Base-by-base conservation (phyloP, 2,888 invertebrate species). In the Hipparchia semele region DNA sequence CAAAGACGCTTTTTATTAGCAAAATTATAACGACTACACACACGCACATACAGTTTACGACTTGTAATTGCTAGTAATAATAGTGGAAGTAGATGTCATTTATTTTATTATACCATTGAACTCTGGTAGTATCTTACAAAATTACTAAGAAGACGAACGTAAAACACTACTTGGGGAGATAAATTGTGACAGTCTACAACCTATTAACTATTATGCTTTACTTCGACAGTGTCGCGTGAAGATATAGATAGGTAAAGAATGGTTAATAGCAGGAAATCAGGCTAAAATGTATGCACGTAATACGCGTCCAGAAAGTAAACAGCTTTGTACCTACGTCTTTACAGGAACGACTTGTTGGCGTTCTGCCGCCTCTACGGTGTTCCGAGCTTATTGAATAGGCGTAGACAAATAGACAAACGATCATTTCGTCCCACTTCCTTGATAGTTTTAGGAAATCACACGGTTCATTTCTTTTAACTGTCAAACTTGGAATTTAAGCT, bases 371-470 rank as follows among this genome's bases (percentile, higher is more conserved):
- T 75, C 71, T 70, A 78, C 70, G 71, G 77, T 79, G 74, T 76
- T 79, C 73, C 70, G 73, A 72, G 54, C 71, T 23, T 79, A 79
- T 81, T 76, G 77, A 80, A 79, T 70, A 68, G 65, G 70, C 70
- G 65, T 79, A 82, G 78, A 82, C 82, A 82, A 81, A 78, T 82
- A 80, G 78, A 76, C 80, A 81, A 83, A 79, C 80, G 81, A 79
- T 80, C 79, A 75, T 80, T 79, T 76, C 70, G 71, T 71, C 73
- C 73, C 71, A 77, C 79, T 78, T 80, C 78, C 82, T 80, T 77
- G 76, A 78, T 75, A 81, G 80, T 83, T 84, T 80, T 81, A 78
- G 76, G 83, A 85, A 39, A 83, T 80, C 76, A 78, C 77, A 79
- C 78, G 75, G 80, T 77, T 74, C 71, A 79, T 83, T 81, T 77